Base-by-base conservation (phyloP, 2,888 invertebrate species). In the Rhingia rostrata region DNA sequence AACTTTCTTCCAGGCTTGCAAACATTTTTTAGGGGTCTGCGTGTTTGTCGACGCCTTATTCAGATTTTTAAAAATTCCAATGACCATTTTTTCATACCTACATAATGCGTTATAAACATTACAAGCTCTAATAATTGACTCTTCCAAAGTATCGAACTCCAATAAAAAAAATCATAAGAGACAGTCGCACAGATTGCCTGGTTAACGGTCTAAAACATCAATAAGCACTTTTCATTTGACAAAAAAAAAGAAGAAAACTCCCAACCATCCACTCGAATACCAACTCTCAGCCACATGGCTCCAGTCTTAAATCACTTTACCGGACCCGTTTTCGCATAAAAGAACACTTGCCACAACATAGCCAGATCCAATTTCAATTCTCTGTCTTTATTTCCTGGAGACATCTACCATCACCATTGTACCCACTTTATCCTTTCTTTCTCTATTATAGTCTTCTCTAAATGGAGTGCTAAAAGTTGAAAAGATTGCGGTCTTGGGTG, bases 401-500 rank as follows among this genome's bases (percentile, higher is more conserved):
- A 66, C 54, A 72, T 77, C 41, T 54, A 56, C 64, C 63, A 56
- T 51, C 63, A 67, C 60, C 49, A 70, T 30, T 12, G 12, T 22
- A 70, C n/a, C 43, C 47, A 53, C 10, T 51, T 63, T 37, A 32
- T 39, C 14, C 33, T 47, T 49, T n/a, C 33, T 39, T 14, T 12
- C 30, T 35, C n/a, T 32, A 54, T 54, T 35, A 32, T 32, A 22
- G 53, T 56, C 45, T 74, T 69, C 53, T 47, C 80, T 61, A 84
- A 80, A 84, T 84, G 80, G 80, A 84, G 84, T 84, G 80, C 84
- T 84, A 84, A 84, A 84, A 84, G 84, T 75, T 84, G 84, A 80
- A 84, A 83, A 84, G 84, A 84, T 84, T 84, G 84, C 60, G 84
- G 84, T 84, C 84, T 80, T 84, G 84, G 74, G 84, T 80, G 84